phyloP scores from a whole-genome alignment of 2,113 vertebrate species.

The Dasypus novemcinctus region DNA sequence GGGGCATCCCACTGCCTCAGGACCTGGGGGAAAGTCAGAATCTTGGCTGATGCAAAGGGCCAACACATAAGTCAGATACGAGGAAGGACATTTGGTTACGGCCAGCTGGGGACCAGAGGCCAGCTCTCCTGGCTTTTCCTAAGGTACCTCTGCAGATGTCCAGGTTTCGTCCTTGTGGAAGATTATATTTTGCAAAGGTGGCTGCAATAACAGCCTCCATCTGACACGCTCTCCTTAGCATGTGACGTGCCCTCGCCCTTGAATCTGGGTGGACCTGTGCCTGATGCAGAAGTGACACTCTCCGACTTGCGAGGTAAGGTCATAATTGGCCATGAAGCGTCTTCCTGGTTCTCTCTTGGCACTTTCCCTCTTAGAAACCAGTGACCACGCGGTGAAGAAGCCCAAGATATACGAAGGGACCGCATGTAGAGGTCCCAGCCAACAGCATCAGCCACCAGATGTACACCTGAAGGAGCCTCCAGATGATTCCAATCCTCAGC shows the following conservation, averaged over 20 bases:
- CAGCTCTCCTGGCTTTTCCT: neutral
- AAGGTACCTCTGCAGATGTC: neutral
- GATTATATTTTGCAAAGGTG: slow-evolving; percentile 15
- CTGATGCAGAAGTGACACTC: neutral
- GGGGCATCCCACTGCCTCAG: neutral
- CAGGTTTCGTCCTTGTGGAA: neutral
- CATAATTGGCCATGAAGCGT: neutral
- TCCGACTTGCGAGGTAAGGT: neutral
- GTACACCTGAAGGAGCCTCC: neutral
- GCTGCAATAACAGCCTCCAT: neutral
- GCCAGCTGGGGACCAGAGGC: neutral
- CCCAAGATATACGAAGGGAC: neutral
- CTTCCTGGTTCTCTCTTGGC: neutral
- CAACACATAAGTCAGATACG: neutral
- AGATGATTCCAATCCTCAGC: neutral
- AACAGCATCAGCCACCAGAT: neutral
- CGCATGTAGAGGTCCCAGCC: neutral
- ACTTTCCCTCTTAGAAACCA: neutral
- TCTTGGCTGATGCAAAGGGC: neutral
- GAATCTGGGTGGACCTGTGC: neutral
- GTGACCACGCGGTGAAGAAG: neutral
- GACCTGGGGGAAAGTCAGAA: neutral
- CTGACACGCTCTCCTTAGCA: neutral
- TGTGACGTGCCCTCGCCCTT: neutral
- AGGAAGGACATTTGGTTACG: neutral